Percentiles rank a stretch among this genome's conserved stretches.
phyloP scores from a whole-genome alignment of 2,113 vertebrate species.

The Empidonax alnorum region DNA sequence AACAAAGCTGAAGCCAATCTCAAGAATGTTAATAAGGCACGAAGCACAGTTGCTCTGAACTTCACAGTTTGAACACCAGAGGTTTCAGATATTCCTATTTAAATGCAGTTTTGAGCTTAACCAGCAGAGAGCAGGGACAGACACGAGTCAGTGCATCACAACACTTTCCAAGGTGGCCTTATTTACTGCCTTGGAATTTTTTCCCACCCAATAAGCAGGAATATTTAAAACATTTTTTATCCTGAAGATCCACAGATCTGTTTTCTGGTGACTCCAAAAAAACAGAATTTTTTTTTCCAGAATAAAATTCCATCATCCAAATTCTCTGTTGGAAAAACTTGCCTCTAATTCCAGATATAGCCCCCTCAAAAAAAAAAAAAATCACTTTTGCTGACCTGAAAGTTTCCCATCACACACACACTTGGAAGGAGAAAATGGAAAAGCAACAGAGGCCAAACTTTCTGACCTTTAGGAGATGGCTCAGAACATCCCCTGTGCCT shows the following conservation, averaged over 20 bases:
- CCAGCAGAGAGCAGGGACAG: conserved; percentile 62
- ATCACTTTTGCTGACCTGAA: background rate
- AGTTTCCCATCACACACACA: background rate
- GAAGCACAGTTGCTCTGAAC: background rate
- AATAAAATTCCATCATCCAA: background rate
- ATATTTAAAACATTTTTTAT: background rate
- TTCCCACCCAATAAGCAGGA: background rate
- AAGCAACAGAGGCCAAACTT: background rate
- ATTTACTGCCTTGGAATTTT: background rate
- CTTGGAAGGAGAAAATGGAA: background rate
- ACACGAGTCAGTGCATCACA: background rate
- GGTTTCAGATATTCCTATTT: background rate
- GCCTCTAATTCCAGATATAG: background rate
- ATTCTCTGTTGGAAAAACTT: background rate
- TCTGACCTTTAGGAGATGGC: background rate
- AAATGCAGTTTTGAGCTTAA: conserved; percentile 46
- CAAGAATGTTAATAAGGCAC: background rate
- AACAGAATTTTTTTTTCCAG: no score
- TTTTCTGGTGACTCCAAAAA: background rate
- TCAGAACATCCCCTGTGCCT: background rate
- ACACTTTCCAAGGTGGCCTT: background rate
- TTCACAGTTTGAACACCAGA: background rate
- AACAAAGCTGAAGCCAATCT: background rate
- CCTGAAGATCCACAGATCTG: background rate
- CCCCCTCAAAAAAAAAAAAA: background rate